Evolutionary conservation across 2,797 vertebrate species (phyloP), one percentile per base, ranked within the genome.

Genomic region (Pipistrellus kuhlii): DNA sequence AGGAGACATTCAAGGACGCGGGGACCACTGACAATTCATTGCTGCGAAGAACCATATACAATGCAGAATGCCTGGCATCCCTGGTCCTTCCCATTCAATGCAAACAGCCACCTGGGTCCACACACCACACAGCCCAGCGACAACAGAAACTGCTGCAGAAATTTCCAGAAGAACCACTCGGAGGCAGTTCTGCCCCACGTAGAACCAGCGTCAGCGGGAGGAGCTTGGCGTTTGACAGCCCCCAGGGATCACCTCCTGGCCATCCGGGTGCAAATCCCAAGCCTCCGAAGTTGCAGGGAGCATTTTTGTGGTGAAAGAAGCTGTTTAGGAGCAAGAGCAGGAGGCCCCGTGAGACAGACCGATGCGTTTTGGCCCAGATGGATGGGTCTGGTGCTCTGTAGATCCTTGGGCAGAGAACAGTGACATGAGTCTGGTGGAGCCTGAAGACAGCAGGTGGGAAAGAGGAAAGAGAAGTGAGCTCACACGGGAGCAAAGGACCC

Each of bases 1-100:
- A 15, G 4, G 51, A 46, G 30, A 80, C 20, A 30, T 35, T 76
- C 35, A 1, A 32, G 25, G 62, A 66, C 72, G 8, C 30, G 21
- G 25, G 23, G 2, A 41, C 30, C 21, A 4, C 2, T 1, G 57
- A 59, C 3, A 1, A 6, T 59, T 62, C 13, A 6, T 15, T 35
- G 0, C 13, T 41, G 8, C 71, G 41, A 82, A 90, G n/a, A 48
- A n/a, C 12, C 30, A 0, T 21, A 0, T 9, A 2, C 11, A 12
- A 1, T 14, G 21, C 35, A n/a, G 46, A 55, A 27, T 13, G 32
- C 32, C 38, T 25, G 41, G 14, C 25, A 27, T 3, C 30, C 27
- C 59, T 13, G 21, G 11, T 66, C 18, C 69, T 57, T 64, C 15
- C 69, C 57, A 4, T 69, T 84, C 14, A 12, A 4, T 41, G 57